Conservation (phyloP, 1,140 invertebrate genomes). For the Holotrichia oblita region DNA sequence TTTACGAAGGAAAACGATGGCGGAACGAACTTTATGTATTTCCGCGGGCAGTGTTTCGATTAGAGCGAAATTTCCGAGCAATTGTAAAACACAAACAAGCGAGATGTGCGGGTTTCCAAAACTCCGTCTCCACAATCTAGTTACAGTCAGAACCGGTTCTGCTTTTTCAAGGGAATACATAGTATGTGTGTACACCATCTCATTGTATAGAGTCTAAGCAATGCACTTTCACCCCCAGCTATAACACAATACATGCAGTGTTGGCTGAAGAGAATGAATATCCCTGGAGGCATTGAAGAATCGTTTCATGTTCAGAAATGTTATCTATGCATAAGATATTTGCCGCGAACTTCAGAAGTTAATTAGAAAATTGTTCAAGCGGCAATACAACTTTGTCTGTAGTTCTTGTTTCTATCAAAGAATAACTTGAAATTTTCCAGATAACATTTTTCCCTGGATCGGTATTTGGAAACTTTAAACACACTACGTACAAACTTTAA, state of each 20-base stretch:
- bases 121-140: conserved; percentile 3
- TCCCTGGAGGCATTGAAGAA: neutral
- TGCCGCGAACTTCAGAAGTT: neutral
- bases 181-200: neutral
- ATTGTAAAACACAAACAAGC: neutral
- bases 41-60: neutral
- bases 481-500: too few species aligned
- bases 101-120: neutral
- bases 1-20: neutral
- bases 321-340: neutral
- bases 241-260: neutral
- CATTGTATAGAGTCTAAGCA: neutral
- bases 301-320: neutral
- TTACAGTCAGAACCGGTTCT: neutral
- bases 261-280: neutral
- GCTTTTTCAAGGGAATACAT: neutral
- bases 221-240: neutral
- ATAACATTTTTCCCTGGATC: too few species aligned
- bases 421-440: too few species aligned
- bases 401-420: too few species aligned
- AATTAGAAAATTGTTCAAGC: neutral
- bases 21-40: neutral
- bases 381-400: neutral
- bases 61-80: neutral
- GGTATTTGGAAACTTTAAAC: too few species aligned